phyloP scores from a whole-genome alignment of 2,113 vertebrate genomes.

The Nasalis larvatus region DNA sequence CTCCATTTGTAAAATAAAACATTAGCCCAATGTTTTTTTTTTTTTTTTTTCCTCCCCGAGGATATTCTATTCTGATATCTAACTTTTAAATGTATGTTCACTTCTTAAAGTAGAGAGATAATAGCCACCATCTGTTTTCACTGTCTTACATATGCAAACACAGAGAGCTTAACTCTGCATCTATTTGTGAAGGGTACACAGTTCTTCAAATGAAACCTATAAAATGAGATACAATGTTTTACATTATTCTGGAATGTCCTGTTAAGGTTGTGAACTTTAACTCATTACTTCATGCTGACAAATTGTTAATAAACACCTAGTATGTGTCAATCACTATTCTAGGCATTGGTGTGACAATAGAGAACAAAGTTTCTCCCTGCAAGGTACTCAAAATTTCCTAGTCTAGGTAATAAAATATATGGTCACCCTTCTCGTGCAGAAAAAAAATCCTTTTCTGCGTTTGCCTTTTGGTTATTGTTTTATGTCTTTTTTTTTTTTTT shows the following conservation, averaged over 20 bases:
- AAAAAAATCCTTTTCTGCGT: background rate
- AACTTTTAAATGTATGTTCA: slow-evolving; percentile 14
- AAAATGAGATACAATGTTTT: background rate
- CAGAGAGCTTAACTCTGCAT: background rate
- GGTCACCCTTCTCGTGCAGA: background rate
- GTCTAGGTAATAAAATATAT: background rate
- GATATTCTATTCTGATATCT: background rate
- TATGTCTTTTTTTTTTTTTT: background rate
- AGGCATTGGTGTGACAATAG: background rate
- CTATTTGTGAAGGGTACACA: background rate
- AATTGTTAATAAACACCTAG: background rate
- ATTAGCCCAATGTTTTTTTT: background rate
- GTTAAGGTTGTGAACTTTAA: background rate
- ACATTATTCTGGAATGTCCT: background rate
- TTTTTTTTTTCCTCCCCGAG: background rate
- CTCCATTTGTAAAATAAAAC: background rate
- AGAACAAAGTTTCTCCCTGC: background rate
- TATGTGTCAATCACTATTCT: background rate
- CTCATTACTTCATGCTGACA: background rate
- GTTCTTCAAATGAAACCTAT: background rate
- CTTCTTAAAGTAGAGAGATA: background rate
- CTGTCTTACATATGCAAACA: background rate
- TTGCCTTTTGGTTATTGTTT: background rate
- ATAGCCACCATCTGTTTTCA: background rate
- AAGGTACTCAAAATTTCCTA: background rate